Base-by-base conservation (phyloP, 2,113 vertebrate genomes). In the Oryzias celebensis region DNA sequence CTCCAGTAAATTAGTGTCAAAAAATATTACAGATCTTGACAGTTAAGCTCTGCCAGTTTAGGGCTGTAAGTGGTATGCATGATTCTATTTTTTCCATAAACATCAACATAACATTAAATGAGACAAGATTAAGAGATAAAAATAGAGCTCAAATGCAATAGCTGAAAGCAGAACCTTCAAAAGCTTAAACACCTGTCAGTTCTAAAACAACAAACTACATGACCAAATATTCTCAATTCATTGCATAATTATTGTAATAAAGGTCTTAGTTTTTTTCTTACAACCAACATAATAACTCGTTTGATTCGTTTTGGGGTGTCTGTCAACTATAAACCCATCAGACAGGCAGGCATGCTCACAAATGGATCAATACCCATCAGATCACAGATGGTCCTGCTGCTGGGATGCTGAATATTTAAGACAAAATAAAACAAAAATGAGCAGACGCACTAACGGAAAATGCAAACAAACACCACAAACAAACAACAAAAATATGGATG, bases 1-100 rank as follows among this genome's bases (percentile, higher is more conserved):
- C 82, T 78, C 72, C 61, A 49, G 71, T 77, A 82, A 71, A 83
- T 86, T 80, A 77, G 74, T 74, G 65, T 83, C 42, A 65, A 86
- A 82, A 20, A 85, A 87, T 68, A 81, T 79, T 58, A 68, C 55
- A 76, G 54, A 77, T 83, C 77, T 79, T 85, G 54, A 75, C 49
- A 73, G 65, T 65, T 70, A 81, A 67, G 71, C 69, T 65, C 65
- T 68, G 23, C 24, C 4, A 65, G 63, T 53, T 61, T 26, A 50
- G 17, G 16, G 57, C 45, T 73, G 18, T 44, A 58, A 63, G 52
- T 56, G 17, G 2, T 45, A 28, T 31, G 41, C 59, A 42, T 71
- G 17, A 16, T 10, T 52, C 6, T 46, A 48, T 68, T 52, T 63
- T 46, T 58, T 10, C 51, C 7, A 13, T 49, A 54, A 51, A 23